phyloP scores from a whole-genome alignment of 2,113 vertebrate species.

The Tychaedon coryphoeus region DNA sequence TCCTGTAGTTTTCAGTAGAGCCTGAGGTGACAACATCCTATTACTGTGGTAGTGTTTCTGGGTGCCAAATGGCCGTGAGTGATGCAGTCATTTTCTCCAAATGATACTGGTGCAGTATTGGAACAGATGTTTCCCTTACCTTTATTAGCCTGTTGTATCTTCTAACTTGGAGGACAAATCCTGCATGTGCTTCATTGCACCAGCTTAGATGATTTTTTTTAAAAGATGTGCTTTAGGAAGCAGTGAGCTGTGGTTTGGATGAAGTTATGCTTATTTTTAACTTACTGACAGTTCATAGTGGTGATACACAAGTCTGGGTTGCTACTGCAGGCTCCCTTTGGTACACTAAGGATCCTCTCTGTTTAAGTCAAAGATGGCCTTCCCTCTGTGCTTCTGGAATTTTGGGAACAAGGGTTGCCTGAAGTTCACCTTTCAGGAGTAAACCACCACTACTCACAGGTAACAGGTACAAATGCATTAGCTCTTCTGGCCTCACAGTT shows the following conservation, averaged over 20 bases:
- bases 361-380: not conserved
- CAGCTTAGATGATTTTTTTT: not conserved
- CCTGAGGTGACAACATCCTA: slow-evolving; percentile 55
- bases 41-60: slow-evolving; percentile 46
- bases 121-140: slow-evolving; percentile 59
- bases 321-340: slow-evolving; percentile 2
- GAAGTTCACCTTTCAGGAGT: not conserved
- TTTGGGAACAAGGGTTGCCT: not conserved
- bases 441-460: not conserved
- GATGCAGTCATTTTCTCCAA: slow-evolving; percentile 54
- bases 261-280: slow-evolving; percentile 50
- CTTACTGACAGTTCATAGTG: slow-evolving; percentile 45
- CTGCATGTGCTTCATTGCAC: slow-evolving; percentile 22
- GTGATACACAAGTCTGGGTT: not conserved
- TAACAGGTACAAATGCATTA: not conserved
- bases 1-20: slow-evolving; percentile 34
- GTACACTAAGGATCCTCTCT: not conserved
- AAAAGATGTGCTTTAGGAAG: slow-evolving; percentile 11
- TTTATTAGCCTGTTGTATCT: slow-evolving; percentile 58
- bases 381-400: not conserved
- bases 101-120: slow-evolving; percentile 8
- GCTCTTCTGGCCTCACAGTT: not conserved
- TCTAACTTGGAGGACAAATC: slow-evolving; percentile 43
- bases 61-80: slow-evolving; percentile 17
- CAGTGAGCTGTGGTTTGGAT: slow-evolving; percentile 27